A percentile compares a stretch with the other conserved stretches of the same genome.
Conservation (phyloP, 2,113 vertebrate genomes). For the Bubo scandiacus region DNA sequence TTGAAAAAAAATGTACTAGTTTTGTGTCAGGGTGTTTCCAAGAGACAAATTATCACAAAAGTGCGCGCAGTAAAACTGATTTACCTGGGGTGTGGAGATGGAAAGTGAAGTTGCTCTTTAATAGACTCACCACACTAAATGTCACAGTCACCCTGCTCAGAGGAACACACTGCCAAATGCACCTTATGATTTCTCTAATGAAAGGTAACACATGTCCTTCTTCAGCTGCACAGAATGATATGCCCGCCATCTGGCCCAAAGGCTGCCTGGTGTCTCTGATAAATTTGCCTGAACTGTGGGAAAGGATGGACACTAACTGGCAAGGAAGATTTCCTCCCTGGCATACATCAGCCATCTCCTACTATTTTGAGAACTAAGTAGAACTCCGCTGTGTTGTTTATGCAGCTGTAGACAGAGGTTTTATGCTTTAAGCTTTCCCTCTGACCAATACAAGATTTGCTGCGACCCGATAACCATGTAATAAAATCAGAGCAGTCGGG, state of each 20-base stretch:
- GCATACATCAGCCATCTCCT: neutral
- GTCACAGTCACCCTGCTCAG: neutral
- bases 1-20: neutral
- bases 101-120: neutral
- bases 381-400: neutral
- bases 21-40: neutral
- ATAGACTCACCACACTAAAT: neutral
- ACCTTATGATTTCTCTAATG: neutral
- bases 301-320: neutral
- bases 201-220: neutral
- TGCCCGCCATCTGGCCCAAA: neutral
- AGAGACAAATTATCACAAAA: neutral
- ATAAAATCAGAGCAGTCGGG: neutral
- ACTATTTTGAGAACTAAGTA: neutral
- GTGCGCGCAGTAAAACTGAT: neutral
- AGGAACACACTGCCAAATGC: neutral
- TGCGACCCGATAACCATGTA: neutral
- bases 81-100: neutral
- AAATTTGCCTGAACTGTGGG: neutral
- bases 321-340: neutral
- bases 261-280: neutral
- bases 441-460: neutral
- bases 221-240: neutral
- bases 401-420: neutral
- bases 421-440: neutral